Percentiles rank a stretch among this genome's conserved stretches.
These are phyloP conservation scores for Bothrops jararaca DNA, from an alignment of 2,113 vertebrate species.

Conservation along the genomic window DNA sequence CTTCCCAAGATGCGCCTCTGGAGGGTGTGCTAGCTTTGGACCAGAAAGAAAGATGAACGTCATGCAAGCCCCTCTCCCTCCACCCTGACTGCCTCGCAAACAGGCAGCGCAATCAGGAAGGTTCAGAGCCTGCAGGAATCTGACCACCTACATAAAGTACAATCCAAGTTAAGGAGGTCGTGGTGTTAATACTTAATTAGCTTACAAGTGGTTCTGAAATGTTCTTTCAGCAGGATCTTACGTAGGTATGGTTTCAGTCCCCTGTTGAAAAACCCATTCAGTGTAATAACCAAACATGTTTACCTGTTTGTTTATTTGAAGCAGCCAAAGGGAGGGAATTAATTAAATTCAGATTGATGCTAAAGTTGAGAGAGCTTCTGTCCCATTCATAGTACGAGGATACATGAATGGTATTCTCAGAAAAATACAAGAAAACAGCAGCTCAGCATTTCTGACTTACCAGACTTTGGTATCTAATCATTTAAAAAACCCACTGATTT, in stretches of 20 bases:
- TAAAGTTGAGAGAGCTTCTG: not conserved
- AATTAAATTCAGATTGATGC: not conserved
- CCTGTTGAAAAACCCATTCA: not conserved
- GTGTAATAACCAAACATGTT: not conserved
- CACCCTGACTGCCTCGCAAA: not conserved
- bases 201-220: conserved; percentile 13
- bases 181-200: not conserved
- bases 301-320: not conserved
- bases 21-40: not conserved
- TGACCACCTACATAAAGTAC: not conserved
- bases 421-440: not conserved
- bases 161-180: not conserved
- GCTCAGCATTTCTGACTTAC: not conserved
- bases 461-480: too few relatives aligned
- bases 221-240: not conserved
- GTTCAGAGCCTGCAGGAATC: not conserved
- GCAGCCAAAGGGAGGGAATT: not conserved
- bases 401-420: not conserved
- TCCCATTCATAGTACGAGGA: not conserved
- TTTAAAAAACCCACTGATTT: not conserved
- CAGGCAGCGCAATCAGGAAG: not conserved
- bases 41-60: not conserved
- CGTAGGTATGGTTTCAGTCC: not conserved
- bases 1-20: not conserved
- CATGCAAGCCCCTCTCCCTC: not conserved